These are phyloP conservation scores for Strongylocentrotus purpuratus DNA, from an alignment of 35 echinoderm and acorn worm species.

Conservation along the genomic window DNA sequence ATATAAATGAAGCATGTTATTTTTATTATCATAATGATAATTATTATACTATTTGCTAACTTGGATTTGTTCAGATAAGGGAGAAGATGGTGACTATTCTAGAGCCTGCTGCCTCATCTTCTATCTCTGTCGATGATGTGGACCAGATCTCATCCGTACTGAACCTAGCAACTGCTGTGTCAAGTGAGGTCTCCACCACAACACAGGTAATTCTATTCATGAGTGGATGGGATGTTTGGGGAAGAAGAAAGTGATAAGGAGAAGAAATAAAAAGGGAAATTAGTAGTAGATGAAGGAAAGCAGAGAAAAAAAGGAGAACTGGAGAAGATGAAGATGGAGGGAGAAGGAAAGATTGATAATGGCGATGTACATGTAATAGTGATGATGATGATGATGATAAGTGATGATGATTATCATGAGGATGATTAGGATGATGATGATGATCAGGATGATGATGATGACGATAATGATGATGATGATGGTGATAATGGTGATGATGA, in stretches of 20 bases:
- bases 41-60: no score
- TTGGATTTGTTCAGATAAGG: not conserved
- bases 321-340: not conserved
- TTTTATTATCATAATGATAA: no score
- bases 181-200: not conserved
- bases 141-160: conserved; percentile 15
- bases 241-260: no score
- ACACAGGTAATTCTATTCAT: not conserved
- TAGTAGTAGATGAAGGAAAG: not conserved
- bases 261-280: no score
- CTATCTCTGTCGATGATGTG: conserved; percentile 22
- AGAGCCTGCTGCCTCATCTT: not conserved
- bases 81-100: conserved; percentile 5
- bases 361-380: not conserved
- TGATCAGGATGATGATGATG: not conserved
- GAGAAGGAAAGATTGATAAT: not conserved
- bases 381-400: not conserved
- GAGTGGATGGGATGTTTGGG: no score
- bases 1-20: no score
- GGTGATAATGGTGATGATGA: not conserved
- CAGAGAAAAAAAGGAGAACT: not conserved
- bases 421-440: no score
- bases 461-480: not conserved
- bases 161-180: not conserved
- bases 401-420: no score